Conservation (phyloP, 2,888 invertebrate genomes). For the Gisinianus flammeolus region DNA sequence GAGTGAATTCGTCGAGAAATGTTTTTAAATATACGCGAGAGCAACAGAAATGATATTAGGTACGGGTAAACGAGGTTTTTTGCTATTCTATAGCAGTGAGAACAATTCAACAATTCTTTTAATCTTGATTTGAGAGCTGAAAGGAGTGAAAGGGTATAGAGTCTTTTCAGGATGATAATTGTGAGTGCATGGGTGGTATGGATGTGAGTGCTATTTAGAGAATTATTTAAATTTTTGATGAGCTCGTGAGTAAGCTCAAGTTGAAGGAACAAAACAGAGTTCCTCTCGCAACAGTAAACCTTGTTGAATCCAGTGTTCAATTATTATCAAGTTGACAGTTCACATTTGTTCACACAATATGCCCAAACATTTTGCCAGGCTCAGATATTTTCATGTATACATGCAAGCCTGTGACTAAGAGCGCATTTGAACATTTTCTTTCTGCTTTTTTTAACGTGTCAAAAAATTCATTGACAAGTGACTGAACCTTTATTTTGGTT, state of each 20-base stretch:
- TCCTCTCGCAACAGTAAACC: not conserved
- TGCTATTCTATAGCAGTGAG: too few relatives aligned
- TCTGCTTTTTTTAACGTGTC: too few relatives aligned
- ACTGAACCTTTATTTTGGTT: not conserved
- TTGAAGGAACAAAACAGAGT: not conserved
- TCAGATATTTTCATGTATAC: too few relatives aligned
- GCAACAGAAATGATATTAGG: too few relatives aligned
- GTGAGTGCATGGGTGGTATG: not conserved
- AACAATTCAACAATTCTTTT: too few relatives aligned
- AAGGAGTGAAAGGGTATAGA: not conserved
- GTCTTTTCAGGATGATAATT: not conserved
- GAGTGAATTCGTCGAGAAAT: too few relatives aligned
- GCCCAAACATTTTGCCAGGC: not conserved
- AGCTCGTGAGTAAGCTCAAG: not conserved
- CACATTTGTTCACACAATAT: not conserved
- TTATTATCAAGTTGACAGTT: not conserved
- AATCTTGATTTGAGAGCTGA: too few relatives aligned
- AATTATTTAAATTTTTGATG: conserved; percentile 6
- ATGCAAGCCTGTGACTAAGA: too few relatives aligned
- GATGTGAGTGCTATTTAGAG: not conserved
- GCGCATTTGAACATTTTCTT: too few relatives aligned
- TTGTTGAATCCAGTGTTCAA: not conserved
- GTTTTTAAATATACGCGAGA: too few relatives aligned
- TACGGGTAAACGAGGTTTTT: too few relatives aligned
- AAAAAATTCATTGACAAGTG: not conserved